phyloP scores from a whole-genome alignment of 1,140 invertebrate genomes.

The Oedothorax gibbosus region DNA sequence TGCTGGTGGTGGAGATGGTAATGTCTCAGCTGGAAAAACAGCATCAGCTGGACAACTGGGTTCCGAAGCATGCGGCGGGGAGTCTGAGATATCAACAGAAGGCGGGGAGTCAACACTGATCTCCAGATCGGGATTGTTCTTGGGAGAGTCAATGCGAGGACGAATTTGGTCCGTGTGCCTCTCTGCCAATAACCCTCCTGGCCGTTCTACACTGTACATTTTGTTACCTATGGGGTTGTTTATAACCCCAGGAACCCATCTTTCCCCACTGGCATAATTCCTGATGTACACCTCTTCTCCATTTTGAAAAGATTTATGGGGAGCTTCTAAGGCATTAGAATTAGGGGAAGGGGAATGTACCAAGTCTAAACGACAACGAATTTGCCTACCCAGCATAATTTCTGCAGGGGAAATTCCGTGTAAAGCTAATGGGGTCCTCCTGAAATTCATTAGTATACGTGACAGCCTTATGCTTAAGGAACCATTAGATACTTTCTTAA shows the following conservation, averaged over 20 bases:
- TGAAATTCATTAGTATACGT: slow-evolving; percentile 18
- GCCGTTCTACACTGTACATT: background rate
- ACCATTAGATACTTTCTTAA: background rate
- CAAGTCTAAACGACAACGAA: slow-evolving; percentile 14
- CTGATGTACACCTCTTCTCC: background rate
- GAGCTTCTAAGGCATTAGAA: background rate
- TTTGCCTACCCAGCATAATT: slow-evolving; percentile 12
- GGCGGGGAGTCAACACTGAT: background rate
- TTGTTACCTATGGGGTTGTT: background rate
- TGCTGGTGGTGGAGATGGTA: background rate
- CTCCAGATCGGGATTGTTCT: background rate
- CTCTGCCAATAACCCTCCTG: background rate
- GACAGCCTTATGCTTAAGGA: slow-evolving; percentile 14
- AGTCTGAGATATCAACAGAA: background rate
- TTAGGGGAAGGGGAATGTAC: background rate
- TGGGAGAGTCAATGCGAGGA: background rate
- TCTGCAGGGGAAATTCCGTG: slow-evolving; percentile 18
- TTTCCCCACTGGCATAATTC: background rate
- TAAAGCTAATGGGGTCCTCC: background rate
- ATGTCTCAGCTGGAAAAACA: background rate
- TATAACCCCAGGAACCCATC: slow-evolving; percentile 13
- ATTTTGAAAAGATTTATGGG: background rate
- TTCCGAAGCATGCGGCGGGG: background rate
- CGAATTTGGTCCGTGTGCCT: slow-evolving; percentile 4
- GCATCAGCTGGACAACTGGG: background rate